Evolutionary conservation across 2,888 invertebrate species (phyloP), one percentile per base, ranked within the genome.

Genomic region (Pyrrhia umbra): DNA sequence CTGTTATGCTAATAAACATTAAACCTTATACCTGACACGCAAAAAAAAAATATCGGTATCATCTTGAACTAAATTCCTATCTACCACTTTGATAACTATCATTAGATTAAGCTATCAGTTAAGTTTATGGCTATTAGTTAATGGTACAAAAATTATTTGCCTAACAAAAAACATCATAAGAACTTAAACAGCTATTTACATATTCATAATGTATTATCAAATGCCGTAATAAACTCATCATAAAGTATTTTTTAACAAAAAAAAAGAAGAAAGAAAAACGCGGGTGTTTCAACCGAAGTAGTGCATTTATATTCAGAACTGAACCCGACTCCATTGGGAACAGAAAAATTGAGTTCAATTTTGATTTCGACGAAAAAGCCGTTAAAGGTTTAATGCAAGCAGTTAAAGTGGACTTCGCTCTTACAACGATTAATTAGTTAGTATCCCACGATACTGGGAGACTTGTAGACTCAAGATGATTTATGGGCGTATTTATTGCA

Each of bases 301-400:
- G 77, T 75, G 46, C 20, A 58, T 49, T 62, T 58, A 80, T 58
- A 57, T 72, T 58, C 46, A 61, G 68, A 68, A 68, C 54, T 56
- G 34, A 54, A 39, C 37, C 37, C 62, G 66, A 61, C 65, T 52
- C 68, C 66, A 61, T 74, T 51, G 34, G 46, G 37, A 50, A 54
- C 66, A 61, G 64, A 71, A 71, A 68, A 68, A 62, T 73, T 49
- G 54, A 77, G 67, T 76, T 77, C 65, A 78, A 80, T 78, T 83
- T 85, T 76, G 72, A 77, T 79, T 85, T 83, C 83, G 67, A 60
- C 71, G 82, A 84, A 85, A 73, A 55, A 57, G 43, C 73, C 78
- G 69, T 82, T 82, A 82, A 85, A 79, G 69, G 68, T 82, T 81
- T 78, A 72, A 65, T 59, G 23, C 47, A 40, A 57, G 63, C 68